Evolutionary conservation across 2,888 invertebrate species (phyloP), one percentile per base, ranked within the genome.

Genomic region (Lasius fuliginosus): DNA sequence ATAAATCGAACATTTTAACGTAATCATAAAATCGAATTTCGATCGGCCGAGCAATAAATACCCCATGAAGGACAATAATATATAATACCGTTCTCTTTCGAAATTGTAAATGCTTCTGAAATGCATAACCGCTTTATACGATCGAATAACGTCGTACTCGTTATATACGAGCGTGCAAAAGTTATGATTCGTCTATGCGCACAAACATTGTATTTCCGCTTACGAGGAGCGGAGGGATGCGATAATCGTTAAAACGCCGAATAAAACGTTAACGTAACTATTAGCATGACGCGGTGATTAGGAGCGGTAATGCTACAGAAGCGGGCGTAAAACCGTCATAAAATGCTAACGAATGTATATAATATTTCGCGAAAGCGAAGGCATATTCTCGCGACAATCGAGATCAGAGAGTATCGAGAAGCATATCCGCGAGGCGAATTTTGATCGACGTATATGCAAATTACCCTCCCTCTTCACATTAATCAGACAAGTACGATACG

Each of bases 1-100:
- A 56, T 82, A 85, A 87, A 88, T 86, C 81, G 82, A 74, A 74
- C 53, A 36, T 33, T n/a, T 58, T 33, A 76, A 76, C 53, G 62
- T 71, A 73, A 88, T 87, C 79, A 74, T 88, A 87, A 87, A 89
- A 30, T 74, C 60, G 15, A 60, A 74, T 75, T 77, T 83, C 68
- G 53, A 67, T 56, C 33, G 68, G 27, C 27, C 82, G 67, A 40
- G 42, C 36, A 69, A 69, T 77, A 60, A 67, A 82, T 40, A 81
- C 79, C 53, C 5, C 23, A 33, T 11, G 18, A 30, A 30, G 15
- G 1, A 60, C 33, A 42, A 76, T 40, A 67, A 56, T 67, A 56
- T 40, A 9, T 60, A 46, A 33, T 23, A 11, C 18, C n/a, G 12
- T 69, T 58, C 60, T 46, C 9, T 62, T 27, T 18, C 36, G 11